Evolutionary conservation across 1,140 invertebrate species (phyloP), one percentile per base, ranked within the genome.

Genomic region (Drosophila miranda): DNA sequence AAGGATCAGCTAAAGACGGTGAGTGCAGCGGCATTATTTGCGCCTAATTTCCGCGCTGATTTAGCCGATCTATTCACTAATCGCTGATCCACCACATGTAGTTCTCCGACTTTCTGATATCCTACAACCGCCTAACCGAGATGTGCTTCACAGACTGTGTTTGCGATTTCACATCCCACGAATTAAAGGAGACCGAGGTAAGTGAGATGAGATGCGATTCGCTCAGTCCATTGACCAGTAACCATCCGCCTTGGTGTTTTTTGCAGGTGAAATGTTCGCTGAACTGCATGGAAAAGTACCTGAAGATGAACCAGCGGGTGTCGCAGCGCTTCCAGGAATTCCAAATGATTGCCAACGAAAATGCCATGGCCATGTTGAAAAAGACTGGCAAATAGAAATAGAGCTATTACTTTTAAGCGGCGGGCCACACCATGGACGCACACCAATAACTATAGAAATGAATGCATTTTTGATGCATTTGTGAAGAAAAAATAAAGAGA

Each of bases 301-400:
- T 99, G 55, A 97, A 98, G 92, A 96, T 97, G 92, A 98, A 98
- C 89, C 97, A 98, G 92, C 93, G 97, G 67, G 95, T 99, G 48
- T 97, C 97, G 0, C 96, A 98, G 91, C 93, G 97, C 67, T 99
- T 99, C 91, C 97, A 98, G 91, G 98, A 99, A 92, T 97, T 97
- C 91, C 98, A 99, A 92, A 94, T 98, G 92, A 92, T 97, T 66
- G 94, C 95, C 48, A 97, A 97, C 92, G 97, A 98, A 92, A 97
- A 96, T 93, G 94, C 94, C 44, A 77, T 97, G 77, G 95, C 96
- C 52, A 94, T 95, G 87, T 93, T 94, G 50, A 95, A 96, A 89
- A 96, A 96, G 91, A 78, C 91, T 74, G 92, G 92, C 44, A 87
- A 78, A 48, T 84, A 84, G 64, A 23, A 26, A 43, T 52, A 63